A percentile compares a stretch with the other conserved stretches of the same genome.
These are phyloP conservation scores for Pristis pectinata DNA, from an alignment of 2,797 vertebrate species.

Conservation along the genomic window DNA sequence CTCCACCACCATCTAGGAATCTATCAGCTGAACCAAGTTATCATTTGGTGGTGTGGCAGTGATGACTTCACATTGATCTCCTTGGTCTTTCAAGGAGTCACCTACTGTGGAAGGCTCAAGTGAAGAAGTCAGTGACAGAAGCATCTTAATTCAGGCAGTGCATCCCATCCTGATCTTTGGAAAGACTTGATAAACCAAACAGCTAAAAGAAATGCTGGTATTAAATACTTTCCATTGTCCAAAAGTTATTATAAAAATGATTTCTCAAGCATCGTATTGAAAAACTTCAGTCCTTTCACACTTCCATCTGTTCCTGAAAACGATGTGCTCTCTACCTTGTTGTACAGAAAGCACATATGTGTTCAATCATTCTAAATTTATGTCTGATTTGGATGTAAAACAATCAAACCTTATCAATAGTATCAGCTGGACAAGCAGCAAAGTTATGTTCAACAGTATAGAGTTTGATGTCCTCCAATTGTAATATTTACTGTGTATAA, in stretches of 20 bases:
- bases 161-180: background rate
- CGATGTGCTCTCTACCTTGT: background rate
- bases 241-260: background rate
- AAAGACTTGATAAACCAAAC: background rate
- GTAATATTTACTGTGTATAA: conserved; percentile 39
- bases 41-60: background rate
- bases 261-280: background rate
- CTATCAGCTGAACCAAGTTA: background rate
- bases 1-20: background rate
- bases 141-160: background rate
- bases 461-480: conserved; percentile 45
- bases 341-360: background rate
- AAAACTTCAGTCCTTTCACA: background rate
- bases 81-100: background rate
- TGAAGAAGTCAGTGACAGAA: background rate
- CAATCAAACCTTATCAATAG: conserved; percentile 47
- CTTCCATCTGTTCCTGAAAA: background rate
- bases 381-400: conserved; percentile 46
- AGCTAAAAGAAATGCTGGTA: background rate
- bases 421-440: conserved; percentile 45
- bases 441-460: conserved; percentile 40
- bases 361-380: background rate
- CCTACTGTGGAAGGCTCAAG: background rate
- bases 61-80: background rate
- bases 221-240: background rate